Base-by-base conservation (phyloP, 2,113 vertebrate genomes). In the Setophaga petechia region DNA sequence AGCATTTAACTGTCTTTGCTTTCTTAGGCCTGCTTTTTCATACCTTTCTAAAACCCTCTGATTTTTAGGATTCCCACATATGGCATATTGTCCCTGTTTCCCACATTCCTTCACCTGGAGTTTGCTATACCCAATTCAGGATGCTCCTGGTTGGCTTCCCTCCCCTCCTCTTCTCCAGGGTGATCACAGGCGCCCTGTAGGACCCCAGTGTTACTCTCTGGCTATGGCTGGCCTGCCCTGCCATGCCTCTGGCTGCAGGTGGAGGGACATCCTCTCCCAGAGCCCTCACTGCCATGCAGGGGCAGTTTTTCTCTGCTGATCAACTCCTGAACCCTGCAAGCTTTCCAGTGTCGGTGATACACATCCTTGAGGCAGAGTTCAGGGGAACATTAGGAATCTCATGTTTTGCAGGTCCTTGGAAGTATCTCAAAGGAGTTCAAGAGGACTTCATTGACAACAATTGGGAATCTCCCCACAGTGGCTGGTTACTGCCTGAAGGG, bases 221-320 rank as follows among this genome's bases (percentile, higher is more conserved):
- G 20, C 22, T 4, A 5, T 0, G 2, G 9, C 0, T 72, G 44
- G 37, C 18, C 54, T 68, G 25, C 9, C 10, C 25, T 86, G 35
- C 15, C 1, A 0, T 41, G 12, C 5, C 33, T 63, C 31, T 59
- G 62, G 33, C 6, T n/a, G n/a, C 23, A 43, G 9, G 9, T 2
- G 8, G 14, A 71, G 25, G 4, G 11, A 0, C 27, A 41, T 20
- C 10, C 16, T 83, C 41, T 10, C 39, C 21, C 41, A 27, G 14
- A 24, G 2, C 2, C 4, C 1, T 4, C 8, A 1, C 28, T 4
- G 0, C 23, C 2, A 12, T 27, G 7, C 20, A 31, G 10, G n/a
- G 10, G 2, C 24, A 31, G 15, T 58, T 82, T 82, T 75, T 58
- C 47, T 37, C 37, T 54, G 31, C 52, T 74, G 22, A 37, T 44